Evolutionary conservation across 2,113 vertebrate species (phyloP).

Genomic region (Bostrychus sinensis): DNA sequence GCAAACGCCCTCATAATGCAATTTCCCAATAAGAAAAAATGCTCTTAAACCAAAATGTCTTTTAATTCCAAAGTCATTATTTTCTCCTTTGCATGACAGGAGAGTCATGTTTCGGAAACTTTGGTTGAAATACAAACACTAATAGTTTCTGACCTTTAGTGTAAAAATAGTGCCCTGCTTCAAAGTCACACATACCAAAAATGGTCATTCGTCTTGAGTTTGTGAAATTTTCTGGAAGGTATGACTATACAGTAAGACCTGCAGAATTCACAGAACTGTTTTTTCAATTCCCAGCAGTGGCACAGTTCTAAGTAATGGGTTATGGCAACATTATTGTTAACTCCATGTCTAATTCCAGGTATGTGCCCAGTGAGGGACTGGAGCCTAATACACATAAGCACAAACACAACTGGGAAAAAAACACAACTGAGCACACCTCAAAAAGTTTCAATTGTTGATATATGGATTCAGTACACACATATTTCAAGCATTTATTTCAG

Average conservation of each 20-base stretch:
- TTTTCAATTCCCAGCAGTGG: conserved; percentile 31
- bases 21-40: conserved; percentile 17
- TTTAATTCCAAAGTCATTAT: conserved; percentile 24
- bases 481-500: too few species aligned
- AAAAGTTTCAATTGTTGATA: too few species aligned
- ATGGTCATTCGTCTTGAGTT: conserved; percentile 20
- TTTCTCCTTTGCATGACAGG: conserved; percentile 15
- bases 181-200: conserved; percentile 25
- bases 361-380: too few species aligned
- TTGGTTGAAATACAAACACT: conserved; percentile 27
- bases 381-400: too few species aligned
- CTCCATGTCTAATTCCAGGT: too few species aligned
- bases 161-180: conserved; percentile 14
- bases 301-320: conserved; percentile 31
- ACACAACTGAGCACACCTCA: too few species aligned
- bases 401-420: too few species aligned
- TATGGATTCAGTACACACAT: too few species aligned
- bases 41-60: conserved; percentile 14
- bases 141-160: conserved; percentile 31
- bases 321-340: too few species aligned
- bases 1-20: conserved; percentile 20
- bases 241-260: conserved; percentile 21
- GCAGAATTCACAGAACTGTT: conserved; percentile 20
- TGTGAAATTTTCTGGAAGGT: conserved; percentile 19
- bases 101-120: conserved; percentile 29